phyloP scores from a whole-genome alignment of 2,113 vertebrate genomes.

The Syngnathus floridae region DNA sequence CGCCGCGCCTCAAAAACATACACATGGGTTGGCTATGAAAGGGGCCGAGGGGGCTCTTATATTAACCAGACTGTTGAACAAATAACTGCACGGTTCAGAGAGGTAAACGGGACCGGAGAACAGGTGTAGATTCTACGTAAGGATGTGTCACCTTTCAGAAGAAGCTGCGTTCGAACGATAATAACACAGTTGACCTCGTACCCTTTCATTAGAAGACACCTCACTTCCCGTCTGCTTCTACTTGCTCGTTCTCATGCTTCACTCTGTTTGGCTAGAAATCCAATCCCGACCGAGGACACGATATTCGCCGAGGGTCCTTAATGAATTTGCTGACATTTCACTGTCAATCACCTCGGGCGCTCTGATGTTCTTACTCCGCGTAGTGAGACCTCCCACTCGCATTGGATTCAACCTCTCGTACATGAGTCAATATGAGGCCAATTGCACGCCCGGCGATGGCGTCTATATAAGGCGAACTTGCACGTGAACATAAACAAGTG shows the following conservation, averaged over 20 bases:
- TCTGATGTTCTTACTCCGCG: constrained; percentile 9
- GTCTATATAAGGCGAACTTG: constrained; percentile 65
- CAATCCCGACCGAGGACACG: constrained; percentile 25
- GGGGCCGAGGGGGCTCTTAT: background rate
- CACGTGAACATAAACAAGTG: constrained; percentile 61
- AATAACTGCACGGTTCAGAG: constrained; percentile 16
- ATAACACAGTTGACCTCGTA: constrained; percentile 19
- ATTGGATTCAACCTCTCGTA: constrained; percentile 3
- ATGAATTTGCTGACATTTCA: constrained; percentile 16
- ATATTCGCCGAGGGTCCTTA: constrained; percentile 11
- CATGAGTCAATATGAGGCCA: constrained; percentile 27
- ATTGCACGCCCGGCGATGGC: constrained; percentile 37
- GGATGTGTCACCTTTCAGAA: constrained; percentile 39
- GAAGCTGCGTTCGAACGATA: constrained; percentile 8
- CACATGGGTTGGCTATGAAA: background rate
- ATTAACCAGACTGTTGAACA: constrained; percentile 1
- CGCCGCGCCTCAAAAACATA: background rate
- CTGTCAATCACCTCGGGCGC: constrained; percentile 2
- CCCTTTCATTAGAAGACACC: constrained; percentile 46
- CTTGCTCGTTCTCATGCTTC: constrained; percentile 46
- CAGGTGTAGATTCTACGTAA: constrained; percentile 31
- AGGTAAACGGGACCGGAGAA: constrained; percentile 11
- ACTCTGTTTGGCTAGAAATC: constrained; percentile 56
- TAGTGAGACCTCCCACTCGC: constrained; percentile 10
- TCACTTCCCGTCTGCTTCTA: constrained; percentile 21